Conservation (phyloP, 2,888 invertebrate species). For the Drepana falcataria region DNA sequence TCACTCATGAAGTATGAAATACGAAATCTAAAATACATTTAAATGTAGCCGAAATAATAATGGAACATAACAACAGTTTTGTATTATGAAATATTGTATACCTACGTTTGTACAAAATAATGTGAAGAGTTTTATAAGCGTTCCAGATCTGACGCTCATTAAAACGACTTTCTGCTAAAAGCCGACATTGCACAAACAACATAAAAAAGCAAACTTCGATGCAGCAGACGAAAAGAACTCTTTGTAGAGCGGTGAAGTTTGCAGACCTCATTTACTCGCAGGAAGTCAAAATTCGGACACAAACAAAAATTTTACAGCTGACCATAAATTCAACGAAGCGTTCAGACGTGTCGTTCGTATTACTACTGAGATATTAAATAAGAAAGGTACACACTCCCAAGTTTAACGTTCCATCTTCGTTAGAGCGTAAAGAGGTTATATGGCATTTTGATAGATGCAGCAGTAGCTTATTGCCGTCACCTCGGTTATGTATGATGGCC, state of each 20-base stretch:
- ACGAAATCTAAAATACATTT: too few species aligned
- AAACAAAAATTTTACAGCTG: constrained; percentile 50
- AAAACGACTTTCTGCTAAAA: constrained; percentile 23
- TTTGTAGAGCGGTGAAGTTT: constrained; percentile 28
- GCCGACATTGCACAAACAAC: constrained; percentile 22
- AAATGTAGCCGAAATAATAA: too few species aligned
- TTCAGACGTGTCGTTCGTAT: constrained; percentile 32
- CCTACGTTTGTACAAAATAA: neutral
- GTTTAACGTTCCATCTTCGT: constrained; percentile 36
- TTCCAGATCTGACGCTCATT: constrained; percentile 24
- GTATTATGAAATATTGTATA: neutral
- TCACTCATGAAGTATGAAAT: too few species aligned
- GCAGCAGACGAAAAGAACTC: constrained; percentile 31
- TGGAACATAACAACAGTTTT: neutral
- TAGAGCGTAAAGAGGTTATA: constrained; percentile 31
- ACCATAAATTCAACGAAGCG: constrained; percentile 40
- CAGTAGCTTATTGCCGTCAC: constrained; percentile 23
- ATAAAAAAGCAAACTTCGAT: constrained; percentile 27
- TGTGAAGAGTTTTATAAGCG: neutral
- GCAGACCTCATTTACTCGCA: constrained; percentile 36
- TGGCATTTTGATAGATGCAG: constrained; percentile 27
- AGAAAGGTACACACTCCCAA: constrained; percentile 22
- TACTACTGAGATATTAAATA: constrained; percentile 33
- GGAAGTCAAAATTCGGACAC: constrained; percentile 42
- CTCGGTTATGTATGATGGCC: constrained; percentile 21